Base-by-base conservation (phyloP, 2,888 invertebrate genomes). In the Buathra laborator region DNA sequence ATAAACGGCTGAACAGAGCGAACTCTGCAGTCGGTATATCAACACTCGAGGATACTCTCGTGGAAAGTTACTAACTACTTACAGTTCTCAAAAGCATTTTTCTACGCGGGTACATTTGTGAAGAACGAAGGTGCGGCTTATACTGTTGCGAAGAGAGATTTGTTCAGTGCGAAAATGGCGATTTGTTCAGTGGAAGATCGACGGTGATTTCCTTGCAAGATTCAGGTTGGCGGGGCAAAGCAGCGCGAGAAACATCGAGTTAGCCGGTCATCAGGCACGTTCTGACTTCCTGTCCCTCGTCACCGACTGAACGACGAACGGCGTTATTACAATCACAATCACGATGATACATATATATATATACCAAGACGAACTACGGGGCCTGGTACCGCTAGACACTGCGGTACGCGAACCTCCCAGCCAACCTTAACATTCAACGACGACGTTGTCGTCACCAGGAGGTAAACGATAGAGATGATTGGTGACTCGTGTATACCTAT, bases 301-400 rank as follows among this genome's bases (percentile, higher is more conserved):
- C 68, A 74, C 29, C 68, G 83, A 59, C 46, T 59, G 51, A 81
- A 68, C 78, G 77, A 78, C 71, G 43, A 83, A 56, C 71, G 59
- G 29, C 46, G 24, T 59, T 37, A 12, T 24, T 44, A 71, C 71
- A 19, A 43, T 24, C 56, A 14, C 19, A n/a, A 59, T 56, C 53
- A 71, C 16, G 56, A n/a, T n/a, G 48, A 51, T n/a, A 32, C 48
- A 32, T 29, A 70, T 29, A 9, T 51, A n/a, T 48, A 19, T 56
- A 12, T 5, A 56, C 19, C 19, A 19, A 44, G 16, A 74, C 77
- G 72, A 46, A 81, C 24, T 53, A 62, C 79, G 72, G 74, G 46
- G 91, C 86, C 90, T 91, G 91, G 90, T 87, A 90, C 91, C 79
- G 85, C 88, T 91, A 90, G 90, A 88, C 90, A 90, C 91, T 83